Percentiles rank a stretch among this genome's conserved stretches.
phyloP scores from a whole-genome alignment of 2,113 vertebrate genomes.

The Ascaphus truei region DNA sequence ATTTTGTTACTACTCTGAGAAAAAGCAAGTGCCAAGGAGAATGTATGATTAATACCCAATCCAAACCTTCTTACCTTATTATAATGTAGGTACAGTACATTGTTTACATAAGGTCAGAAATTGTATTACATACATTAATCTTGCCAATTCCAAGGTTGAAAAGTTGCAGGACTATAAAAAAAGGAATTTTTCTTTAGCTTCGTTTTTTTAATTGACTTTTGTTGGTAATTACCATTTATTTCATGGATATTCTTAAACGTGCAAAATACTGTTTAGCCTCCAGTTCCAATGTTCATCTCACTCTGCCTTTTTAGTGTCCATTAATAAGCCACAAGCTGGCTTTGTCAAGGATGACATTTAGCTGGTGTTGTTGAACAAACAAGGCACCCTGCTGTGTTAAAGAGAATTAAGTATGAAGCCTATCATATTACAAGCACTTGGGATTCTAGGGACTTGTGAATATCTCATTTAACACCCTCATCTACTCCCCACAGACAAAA shows the following conservation, averaged over 20 bases:
- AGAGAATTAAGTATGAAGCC: too few relatives aligned
- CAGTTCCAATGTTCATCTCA: too few relatives aligned
- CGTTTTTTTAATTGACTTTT: too few relatives aligned
- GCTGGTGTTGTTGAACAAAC: too few relatives aligned
- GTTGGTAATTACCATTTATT: too few relatives aligned
- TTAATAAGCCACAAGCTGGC: too few relatives aligned
- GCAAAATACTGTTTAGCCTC: too few relatives aligned
- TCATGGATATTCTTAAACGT: too few relatives aligned
- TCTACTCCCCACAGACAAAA: background rate
- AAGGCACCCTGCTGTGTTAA: background rate
- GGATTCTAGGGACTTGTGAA: background rate
- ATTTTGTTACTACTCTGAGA: background rate
- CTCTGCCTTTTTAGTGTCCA: too few relatives aligned
- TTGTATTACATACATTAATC: background rate
- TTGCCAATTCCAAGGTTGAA: too few relatives aligned
- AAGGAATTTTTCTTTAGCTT: too few relatives aligned
- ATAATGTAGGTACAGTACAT: background rate
- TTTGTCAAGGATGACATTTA: background rate
- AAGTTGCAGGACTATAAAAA: too few relatives aligned
- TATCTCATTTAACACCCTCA: background rate
- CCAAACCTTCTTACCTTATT: slow-evolving; percentile 1
- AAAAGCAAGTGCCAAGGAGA: background rate
- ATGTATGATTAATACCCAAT: background rate
- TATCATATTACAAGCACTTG: background rate
- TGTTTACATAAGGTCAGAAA: background rate